A percentile compares a stretch with the other conserved stretches of the same genome.
Evolutionary conservation across 2,888 invertebrate genomes (phyloP).

Genomic region (Myopa testacea): DNA sequence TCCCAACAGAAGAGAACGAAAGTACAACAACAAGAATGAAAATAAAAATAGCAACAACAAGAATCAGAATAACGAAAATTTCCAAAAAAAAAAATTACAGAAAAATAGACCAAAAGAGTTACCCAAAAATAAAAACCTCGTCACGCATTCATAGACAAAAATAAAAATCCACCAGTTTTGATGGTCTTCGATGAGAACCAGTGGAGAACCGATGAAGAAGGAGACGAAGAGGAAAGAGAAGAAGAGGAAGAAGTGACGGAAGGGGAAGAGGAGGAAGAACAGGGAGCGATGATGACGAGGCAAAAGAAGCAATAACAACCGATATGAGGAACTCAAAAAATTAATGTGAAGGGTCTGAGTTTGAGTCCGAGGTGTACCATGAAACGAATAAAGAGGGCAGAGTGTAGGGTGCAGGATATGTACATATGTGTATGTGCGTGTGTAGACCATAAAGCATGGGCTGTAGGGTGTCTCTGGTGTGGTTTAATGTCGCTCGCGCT

Average conservation of each 20-base stretch:
- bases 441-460: too few species aligned
- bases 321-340: not conserved
- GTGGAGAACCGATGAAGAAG: too few species aligned
- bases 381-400: not conserved
- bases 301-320: not conserved
- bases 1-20: slow-evolving; percentile 37
- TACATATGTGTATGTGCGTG: not conserved
- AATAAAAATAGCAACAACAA: slow-evolving; percentile 45
- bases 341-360: not conserved
- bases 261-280: not conserved
- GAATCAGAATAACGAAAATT: slow-evolving; percentile 40
- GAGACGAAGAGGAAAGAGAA: slow-evolving; percentile 26
- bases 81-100: slow-evolving; percentile 12
- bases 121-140: slow-evolving; percentile 38
- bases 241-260: not conserved
- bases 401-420: not conserved
- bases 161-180: slow-evolving; percentile 17
- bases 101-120: slow-evolving; percentile 16
- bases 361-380: not conserved
- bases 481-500: slow-evolving; percentile 8
- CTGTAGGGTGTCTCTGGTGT: not conserved
- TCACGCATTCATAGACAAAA: slow-evolving; percentile 37
- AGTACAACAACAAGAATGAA: slow-evolving; percentile 42
- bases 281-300: slow-evolving; percentile 1
- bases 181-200: not conserved